Conservation (phyloP, 2,113 vertebrate species). For the Aplodontia rufa region DNA sequence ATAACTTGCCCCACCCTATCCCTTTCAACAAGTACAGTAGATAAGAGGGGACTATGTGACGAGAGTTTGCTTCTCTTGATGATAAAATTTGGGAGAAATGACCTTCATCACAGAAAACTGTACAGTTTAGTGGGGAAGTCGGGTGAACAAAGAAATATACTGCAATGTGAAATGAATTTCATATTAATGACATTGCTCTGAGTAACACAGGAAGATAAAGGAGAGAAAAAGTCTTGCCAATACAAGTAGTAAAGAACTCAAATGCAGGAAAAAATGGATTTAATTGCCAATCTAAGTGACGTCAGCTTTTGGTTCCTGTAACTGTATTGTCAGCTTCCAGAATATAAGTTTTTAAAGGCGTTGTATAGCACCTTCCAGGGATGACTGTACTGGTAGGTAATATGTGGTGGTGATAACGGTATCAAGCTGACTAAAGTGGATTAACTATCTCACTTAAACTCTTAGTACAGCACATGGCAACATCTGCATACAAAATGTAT, state of each 20-base stretch:
- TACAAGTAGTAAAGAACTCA: background rate
- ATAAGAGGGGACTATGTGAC: background rate
- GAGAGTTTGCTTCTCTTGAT: background rate
- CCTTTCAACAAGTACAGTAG: background rate
- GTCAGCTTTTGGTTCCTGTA: background rate
- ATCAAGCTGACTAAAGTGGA: background rate
- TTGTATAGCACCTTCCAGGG: background rate
- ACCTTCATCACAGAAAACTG: background rate
- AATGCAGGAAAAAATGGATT: background rate
- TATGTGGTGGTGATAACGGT: too few species aligned
- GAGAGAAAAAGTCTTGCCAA: background rate
- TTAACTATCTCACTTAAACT: background rate
- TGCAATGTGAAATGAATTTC: background rate
- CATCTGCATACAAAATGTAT: background rate
- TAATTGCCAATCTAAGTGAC: background rate
- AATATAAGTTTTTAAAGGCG: background rate
- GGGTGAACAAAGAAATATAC: background rate
- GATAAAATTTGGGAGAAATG: background rate
- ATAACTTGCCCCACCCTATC: background rate
- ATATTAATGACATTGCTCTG: background rate
- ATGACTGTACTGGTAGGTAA: background rate
- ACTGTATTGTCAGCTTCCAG: background rate
- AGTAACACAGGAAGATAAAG: background rate
- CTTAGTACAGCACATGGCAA: background rate
- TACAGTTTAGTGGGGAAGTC: background rate